Base-by-base conservation (phyloP, 2,888 invertebrate genomes). In the Drosophila mettleri region DNA sequence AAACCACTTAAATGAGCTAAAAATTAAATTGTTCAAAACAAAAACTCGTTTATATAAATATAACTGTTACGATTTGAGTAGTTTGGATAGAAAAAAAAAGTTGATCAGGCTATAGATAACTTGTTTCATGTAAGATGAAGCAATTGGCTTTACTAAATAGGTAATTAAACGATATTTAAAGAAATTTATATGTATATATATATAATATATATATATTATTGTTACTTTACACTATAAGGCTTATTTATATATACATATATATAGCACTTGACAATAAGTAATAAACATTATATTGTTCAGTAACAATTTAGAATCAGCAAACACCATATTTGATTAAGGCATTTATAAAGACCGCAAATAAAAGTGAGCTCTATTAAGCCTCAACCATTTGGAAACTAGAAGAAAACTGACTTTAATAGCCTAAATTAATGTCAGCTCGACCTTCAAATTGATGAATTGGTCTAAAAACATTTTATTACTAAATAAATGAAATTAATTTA, bases 1-100 rank as follows among this genome's bases (percentile, higher is more conserved):
- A 45, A 57, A 39, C 41, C 70, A 69, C 53, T 59, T 45, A 66
- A 51, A 43, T 45, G 36, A 48, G 48, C 36, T 58, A 48, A 36
- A 33, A 53, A 43, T 31, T 2, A 38, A 12, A 33, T 18, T 18
- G 38, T 20, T 20, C 14, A 41, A 18, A 48, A 27, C 16, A 38
- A 45, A 49, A 63, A 43, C 57, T 49, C 10, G 53, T 54, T 65
- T 34, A 6, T 59, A 20, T 10, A 33, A 41, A 27, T 33, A 8
- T 51, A 34, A 3, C 16, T n/a, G 14, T 38, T 1, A 2, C 3
- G 16, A 10, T 9, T 7, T 12, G 8, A 16, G 18, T n/a, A n/a
- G 5, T 20, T 46, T 10, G 14, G 14, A n/a, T 41, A 4, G 3
- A 12, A 31, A 18, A 41, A 7, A 31, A 46, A 24, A 16, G 12